phyloP scores from a whole-genome alignment of 1,140 invertebrate genomes.

The Lepidurus packardi region DNA sequence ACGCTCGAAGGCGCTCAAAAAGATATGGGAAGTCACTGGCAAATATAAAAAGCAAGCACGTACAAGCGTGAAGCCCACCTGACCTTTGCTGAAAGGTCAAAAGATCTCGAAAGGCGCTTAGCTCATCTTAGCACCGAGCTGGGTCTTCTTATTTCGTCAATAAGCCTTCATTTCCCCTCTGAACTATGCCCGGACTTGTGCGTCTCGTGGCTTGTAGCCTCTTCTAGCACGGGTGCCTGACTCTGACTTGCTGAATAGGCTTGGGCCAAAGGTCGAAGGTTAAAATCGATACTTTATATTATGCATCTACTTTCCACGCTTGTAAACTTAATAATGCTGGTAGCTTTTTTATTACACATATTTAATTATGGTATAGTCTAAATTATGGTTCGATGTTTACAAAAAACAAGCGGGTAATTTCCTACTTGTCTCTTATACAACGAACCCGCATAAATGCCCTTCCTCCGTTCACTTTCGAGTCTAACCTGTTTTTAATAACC shows the following conservation, averaged over 20 bases:
- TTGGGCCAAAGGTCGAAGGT: not conserved
- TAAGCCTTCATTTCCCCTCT: not conserved
- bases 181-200: not conserved
- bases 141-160: not conserved
- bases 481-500: constrained; percentile 13
- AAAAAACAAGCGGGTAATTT: not conserved
- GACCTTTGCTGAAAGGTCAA: constrained; percentile 7
- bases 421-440: not conserved
- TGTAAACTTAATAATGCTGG: not conserved
- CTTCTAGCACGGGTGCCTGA: too few relatives aligned
- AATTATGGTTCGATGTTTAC: not conserved
- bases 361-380: not conserved
- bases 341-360: not conserved
- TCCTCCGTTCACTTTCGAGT: not conserved
- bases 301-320: not conserved
- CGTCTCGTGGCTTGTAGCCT: not conserved
- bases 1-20: not conserved
- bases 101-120: not conserved
- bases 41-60: not conserved
- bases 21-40: not conserved
- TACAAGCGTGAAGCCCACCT: not conserved
- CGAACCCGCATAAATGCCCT: not conserved
- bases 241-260: not conserved
- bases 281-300: constrained; percentile 10
- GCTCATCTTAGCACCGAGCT: constrained; percentile 11